Base-by-base conservation (phyloP, 2,888 invertebrate species). In the Mycalesis mineus region DNA sequence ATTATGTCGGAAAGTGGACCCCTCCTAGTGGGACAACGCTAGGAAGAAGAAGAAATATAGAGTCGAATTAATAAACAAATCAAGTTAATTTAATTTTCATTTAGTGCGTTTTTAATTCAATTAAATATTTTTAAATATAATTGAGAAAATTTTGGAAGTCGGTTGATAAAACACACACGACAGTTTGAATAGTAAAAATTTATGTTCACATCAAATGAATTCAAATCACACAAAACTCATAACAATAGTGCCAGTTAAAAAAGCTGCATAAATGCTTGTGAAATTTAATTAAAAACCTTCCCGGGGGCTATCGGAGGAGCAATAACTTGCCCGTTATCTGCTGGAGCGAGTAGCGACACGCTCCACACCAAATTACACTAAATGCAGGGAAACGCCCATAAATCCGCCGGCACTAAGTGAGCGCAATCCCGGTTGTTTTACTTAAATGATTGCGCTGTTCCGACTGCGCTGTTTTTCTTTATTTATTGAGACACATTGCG, bases 221-320 rank as follows among this genome's bases (percentile, higher is more conserved):
- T 22, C 44, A 8, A 44, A 29, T 29, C n/a, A 44, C 44, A 44
- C n/a, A 28, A 29, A 22, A n/a, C 22, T 41, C 29, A 28, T 3
- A 13, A 13, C 28, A 28, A 13, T 44, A 44, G 44, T 29, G 2
- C 28, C 3, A 2, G 14, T 29, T 45, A 9, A 45, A 45, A 45
- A 45, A 45, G 29, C 14, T 13, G 14, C 31, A 14, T 31, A 11
- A 40, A 14, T 9, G 40, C 31, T 50, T 50, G 14, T 40, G 42
- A 52, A 52, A 36, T 42, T 52, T 52, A 52, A 42, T 52, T 52
- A 52, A 52, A 52, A 52, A 52, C 33, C 33, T 31, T 22, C 33
- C 31, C 31, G 31, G 17, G 14, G 17, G 42, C 36, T 42, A 52
- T 52, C 52, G 31, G 31, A 42, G 42, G 7, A 6, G 36, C 33